Evolutionary conservation across 2,113 vertebrate genomes (phyloP).

Genomic region (Daboia siamensis): DNA sequence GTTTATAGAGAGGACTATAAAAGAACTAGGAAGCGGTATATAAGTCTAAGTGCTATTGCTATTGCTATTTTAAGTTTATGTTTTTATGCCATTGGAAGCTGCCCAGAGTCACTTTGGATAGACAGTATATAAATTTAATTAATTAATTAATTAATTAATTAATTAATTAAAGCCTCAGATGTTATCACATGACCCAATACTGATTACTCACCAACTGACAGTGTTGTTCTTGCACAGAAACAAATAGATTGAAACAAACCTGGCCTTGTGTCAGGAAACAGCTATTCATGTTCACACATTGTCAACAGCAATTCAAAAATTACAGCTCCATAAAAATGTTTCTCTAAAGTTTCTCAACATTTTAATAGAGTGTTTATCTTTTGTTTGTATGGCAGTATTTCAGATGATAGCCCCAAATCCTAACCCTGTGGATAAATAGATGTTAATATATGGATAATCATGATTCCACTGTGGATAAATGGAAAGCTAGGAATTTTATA

Average conservation of each 20-base stretch:
- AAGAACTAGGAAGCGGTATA: not conserved
- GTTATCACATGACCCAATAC: not conserved
- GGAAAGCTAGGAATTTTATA: not conserved
- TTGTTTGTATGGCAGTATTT: not conserved
- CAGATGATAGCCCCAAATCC: not conserved
- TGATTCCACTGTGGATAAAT: too few relatives aligned
- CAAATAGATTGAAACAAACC: constrained; percentile 25
- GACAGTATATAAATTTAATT: not conserved
- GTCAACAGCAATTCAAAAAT: constrained; percentile 15
- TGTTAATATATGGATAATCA: not conserved
- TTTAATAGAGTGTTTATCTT: not conserved
- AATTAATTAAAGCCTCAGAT: not conserved
- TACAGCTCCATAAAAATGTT: not conserved
- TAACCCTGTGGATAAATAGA: not conserved
- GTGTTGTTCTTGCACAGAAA: constrained; percentile 26
- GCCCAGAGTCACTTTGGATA: not conserved
- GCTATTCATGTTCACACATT: constrained; percentile 19
- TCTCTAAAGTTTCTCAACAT: not conserved
- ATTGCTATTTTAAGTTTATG: not conserved
- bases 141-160: not conserved
- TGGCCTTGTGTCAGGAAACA: constrained; percentile 24
- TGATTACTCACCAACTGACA: constrained; percentile 22
- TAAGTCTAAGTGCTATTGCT: not conserved
- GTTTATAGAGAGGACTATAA: not conserved
- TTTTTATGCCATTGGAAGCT: not conserved